These are phyloP conservation scores for Meganola albula DNA, from an alignment of 2,888 invertebrate genomes.

Conservation along the genomic window DNA sequence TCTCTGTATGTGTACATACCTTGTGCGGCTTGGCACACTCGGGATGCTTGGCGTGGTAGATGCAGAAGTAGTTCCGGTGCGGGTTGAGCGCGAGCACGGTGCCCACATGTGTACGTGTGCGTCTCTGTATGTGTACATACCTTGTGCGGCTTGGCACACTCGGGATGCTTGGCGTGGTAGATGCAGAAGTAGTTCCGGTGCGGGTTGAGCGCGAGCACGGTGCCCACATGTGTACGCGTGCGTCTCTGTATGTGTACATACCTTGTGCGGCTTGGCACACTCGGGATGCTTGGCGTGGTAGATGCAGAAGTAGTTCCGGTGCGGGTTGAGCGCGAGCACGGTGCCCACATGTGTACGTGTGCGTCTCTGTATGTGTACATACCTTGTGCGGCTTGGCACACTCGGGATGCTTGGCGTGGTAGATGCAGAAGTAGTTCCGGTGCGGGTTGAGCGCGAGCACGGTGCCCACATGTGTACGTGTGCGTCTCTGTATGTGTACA, in stretches of 20 bases:
- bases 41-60: constrained; percentile 95
- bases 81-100: constrained; percentile 95
- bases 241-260: background rate
- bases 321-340: background rate
- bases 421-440: background rate
- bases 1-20: constrained; percentile 44
- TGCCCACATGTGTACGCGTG: background rate
- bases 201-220: background rate
- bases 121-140: constrained; percentile 83
- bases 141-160: background rate
- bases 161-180: background rate
- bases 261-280: background rate
- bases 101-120: constrained; percentile 76
- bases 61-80: constrained; percentile 95
- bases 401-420: background rate
- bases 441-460: background rate
- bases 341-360: background rate
- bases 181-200: background rate
- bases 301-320: background rate
- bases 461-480: background rate
- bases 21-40: constrained; percentile 81
- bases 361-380: background rate
- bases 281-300: background rate
- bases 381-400: background rate
- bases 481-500: background rate